Base-by-base conservation (phyloP, 1,140 invertebrate genomes). In the Aphelinus certus region DNA sequence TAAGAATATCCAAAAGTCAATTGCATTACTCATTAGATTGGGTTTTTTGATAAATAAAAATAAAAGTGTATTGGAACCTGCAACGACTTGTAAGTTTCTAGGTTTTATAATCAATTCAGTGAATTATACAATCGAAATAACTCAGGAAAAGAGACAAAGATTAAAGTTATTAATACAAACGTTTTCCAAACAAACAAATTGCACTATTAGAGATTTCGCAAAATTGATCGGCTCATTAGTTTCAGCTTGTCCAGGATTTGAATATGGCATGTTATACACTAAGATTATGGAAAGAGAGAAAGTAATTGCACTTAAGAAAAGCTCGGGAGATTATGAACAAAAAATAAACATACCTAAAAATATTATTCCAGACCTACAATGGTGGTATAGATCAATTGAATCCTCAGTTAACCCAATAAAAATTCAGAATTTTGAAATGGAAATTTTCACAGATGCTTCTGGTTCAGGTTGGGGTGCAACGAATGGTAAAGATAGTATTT, bases 81-180 rank as follows among this genome's bases (percentile, higher is more conserved):
- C 55, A 9, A 56, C 55, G n/a, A 43, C 2, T 51, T 79, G 76
- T 57, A 77, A 66, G 58, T 81, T 66, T 78, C 70, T 81, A 68
- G 79, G 79, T 0, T 80, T 81, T 65, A 74, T 76, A 7, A 76
- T 80, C 45, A 48, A 83, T 66, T 71, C 77, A 5, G 43, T 49
- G 4, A 26, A 47, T 0, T 76, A 71, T 58, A 10, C 45, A 2
- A 73, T 80, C 4, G 60, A 63, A 47, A 47, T 80, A 1, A 56
- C 79, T 10, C 10, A 75, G 10, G 64, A 77, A 51, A 77, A 79
- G 58, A 73, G 46, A 58, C 47, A 48, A 49, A 71, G 7, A 2
- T 48, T 71, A 57, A 43, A 48, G 10, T 69, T 6, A 47, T 46
- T 46, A 55, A 1, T 1, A 43, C 10, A 55, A 46, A 47, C 26